A percentile compares a stretch with the other conserved stretches of the same genome.
Evolutionary conservation across 2,797 vertebrate genomes (phyloP).

Genomic region (Monodelphis domestica): DNA sequence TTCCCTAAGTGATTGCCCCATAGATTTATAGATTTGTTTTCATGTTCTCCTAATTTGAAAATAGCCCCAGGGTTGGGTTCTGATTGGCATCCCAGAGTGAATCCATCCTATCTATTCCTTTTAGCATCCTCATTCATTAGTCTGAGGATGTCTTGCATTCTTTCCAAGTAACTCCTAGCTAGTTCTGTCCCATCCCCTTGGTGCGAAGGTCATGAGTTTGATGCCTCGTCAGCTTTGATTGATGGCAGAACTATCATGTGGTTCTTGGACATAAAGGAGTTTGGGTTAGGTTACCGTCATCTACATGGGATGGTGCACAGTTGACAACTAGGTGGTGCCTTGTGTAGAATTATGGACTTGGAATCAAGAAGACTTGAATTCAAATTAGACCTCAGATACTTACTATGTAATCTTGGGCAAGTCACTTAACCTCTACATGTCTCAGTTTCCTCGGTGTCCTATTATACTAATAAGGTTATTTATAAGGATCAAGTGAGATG

Average conservation of each 20-base stretch:
- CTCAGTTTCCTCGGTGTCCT: not conserved
- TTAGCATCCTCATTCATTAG: not conserved
- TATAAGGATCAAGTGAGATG: not conserved
- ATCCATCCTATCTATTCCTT: not conserved
- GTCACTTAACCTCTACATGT: not conserved
- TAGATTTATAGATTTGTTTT: slow-evolving; percentile 14
- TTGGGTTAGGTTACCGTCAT: not conserved
- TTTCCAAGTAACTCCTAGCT: not conserved
- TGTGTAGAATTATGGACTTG: not conserved
- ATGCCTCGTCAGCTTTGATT: not conserved
- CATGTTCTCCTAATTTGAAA: slow-evolving; percentile 51
- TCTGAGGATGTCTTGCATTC: not conserved
- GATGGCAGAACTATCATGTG: not conserved
- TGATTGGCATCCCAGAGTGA: not conserved
- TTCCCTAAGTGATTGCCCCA: not conserved
- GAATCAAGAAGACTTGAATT: not conserved
- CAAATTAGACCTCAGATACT: not conserved
- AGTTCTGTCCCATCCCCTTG: not conserved
- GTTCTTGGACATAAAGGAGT: not conserved
- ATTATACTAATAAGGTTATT: not conserved
- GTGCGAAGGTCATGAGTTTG: not conserved
- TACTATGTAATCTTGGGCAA: not conserved
- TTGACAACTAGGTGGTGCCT: not conserved
- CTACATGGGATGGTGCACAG: not conserved
- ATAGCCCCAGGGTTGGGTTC: slow-evolving; percentile 16